Base-by-base conservation (phyloP, 2,113 vertebrate genomes). In the Thamnophis sirtalis region DNA sequence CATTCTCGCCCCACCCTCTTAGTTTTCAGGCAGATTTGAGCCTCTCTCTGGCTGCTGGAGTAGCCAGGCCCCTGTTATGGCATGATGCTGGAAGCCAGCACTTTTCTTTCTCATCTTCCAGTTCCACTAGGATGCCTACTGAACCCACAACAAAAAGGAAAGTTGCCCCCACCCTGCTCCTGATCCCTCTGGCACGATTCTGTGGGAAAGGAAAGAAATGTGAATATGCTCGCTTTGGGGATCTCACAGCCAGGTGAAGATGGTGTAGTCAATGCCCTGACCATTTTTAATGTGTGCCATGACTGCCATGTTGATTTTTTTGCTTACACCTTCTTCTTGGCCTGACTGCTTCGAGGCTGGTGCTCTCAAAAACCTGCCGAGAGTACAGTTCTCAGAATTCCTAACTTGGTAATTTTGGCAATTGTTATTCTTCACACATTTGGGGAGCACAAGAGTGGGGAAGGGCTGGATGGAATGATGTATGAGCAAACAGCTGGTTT, bases 11-110 rank as follows among this genome's bases (percentile, higher is more conserved):
- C 48, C 50, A 26, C 21, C 92, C 19, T 51, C 0, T 68, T 0
- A 0, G 22, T 60, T 33, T 53, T 91, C 0, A 0, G 84, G 0
- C 0, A 53, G 90, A 33, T 87, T 21, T 0, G n/a, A 28, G 73
- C 33, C 7, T 33, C 0, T 0, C 73, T 38, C 49, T 88, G 89
- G 48, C 88, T 3, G 0, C 0, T 0, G 86, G 0, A 91, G 22
- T 9, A 86, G 7, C 43, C 0, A 0, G 49, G 9, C 4, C 19
- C 49, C 28, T n/a, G 60, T 53, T 86, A 55, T 21, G 26, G 85
- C 43, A 24, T 85, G 58, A 21, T 92, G 50, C 63, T 68, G 88
- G 43, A 89, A 48, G 88, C 43, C 10, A 1, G 54, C 5, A 15
- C 28, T 22, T 49, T 86, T 63, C 10, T 28, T 60, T 21, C 73